Evolutionary conservation across 2,113 vertebrate genomes (phyloP).

Genomic region (Bubo blakistoni): DNA sequence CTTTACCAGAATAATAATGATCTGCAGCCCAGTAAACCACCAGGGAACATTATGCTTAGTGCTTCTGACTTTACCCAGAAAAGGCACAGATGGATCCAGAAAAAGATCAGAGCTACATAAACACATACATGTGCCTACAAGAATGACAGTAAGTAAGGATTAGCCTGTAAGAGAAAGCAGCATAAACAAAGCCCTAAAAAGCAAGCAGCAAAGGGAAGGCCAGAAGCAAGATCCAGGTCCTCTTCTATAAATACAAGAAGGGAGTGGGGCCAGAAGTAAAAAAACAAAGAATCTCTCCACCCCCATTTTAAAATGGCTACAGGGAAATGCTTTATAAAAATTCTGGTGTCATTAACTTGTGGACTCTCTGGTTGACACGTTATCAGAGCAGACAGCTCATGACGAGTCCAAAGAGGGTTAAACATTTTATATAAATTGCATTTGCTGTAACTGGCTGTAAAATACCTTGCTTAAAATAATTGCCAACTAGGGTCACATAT

Average conservation of each 20-base stretch:
- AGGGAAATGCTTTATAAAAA: background rate
- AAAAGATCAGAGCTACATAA: background rate
- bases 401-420: background rate
- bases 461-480: slow-evolving; percentile 54
- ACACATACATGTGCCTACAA: background rate
- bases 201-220: background rate
- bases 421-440: slow-evolving; percentile 24
- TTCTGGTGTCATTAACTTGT: background rate
- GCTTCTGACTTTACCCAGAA: background rate
- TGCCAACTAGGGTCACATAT: slow-evolving; percentile 53
- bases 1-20: slow-evolving; percentile 25
- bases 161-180: background rate
- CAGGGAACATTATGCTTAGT: background rate
- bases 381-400: background rate
- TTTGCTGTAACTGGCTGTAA: slow-evolving; percentile 55
- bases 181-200: background rate
- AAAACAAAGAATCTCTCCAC: background rate
- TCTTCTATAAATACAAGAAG: background rate
- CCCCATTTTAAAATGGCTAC: background rate
- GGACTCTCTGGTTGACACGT: background rate
- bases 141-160: background rate
- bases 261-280: background rate
- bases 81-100: background rate
- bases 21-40: slow-evolving; percentile 16
- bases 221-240: background rate